Evolutionary conservation across 2,113 vertebrate species (phyloP), one percentile per base, ranked within the genome.

Genomic region (Oophaga pumilio): DNA sequence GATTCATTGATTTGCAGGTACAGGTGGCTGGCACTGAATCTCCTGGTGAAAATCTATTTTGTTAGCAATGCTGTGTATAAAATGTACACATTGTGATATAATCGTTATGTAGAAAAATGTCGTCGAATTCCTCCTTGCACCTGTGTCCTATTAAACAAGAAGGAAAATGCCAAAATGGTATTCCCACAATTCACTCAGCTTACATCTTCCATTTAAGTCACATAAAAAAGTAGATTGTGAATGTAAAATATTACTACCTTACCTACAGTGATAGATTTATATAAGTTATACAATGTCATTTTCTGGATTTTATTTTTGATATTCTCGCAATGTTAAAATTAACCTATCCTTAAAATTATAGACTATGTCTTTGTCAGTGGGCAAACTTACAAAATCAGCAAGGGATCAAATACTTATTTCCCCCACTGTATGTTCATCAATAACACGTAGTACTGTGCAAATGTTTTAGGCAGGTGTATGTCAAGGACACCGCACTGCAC

Each of bases 81-180:
- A 57, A 59, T 59, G 77, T 80, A 33, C 15, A 33, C 13, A 59
- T 60, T 28, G 24, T 59, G 17, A 80, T 22, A 18, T 20, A 28
- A 26, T 28, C 57, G 28, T 60, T 59, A 59, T 8, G 13, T 33
- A 57, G 14, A 80, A 59, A 57, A 80, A 26, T 80, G 7, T 18
- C n/a, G 10, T 11, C 14, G 18, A 17, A 59, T 57, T 60, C 56
- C 26, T 57, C 12, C 53, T 28, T 18, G 52, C 76, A 79, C 53
- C 77, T 80, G 77, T 60, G 56, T 80, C 77, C 77, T 6, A 80
- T 80, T 80, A 80, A 80, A 80, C 8, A 43, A 1, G 28, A 59
- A 33, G 14, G 24, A 80, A 28, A 33, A 59, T 28, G 77, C 56
- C 56, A 33, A 33, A 59, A 59, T 33, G 3, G 59, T 59, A 56